A percentile compares a stretch with the other conserved stretches of the same genome.
Evolutionary conservation across 1,140 invertebrate species (phyloP).

Genomic region (Danaus plexippus): DNA sequence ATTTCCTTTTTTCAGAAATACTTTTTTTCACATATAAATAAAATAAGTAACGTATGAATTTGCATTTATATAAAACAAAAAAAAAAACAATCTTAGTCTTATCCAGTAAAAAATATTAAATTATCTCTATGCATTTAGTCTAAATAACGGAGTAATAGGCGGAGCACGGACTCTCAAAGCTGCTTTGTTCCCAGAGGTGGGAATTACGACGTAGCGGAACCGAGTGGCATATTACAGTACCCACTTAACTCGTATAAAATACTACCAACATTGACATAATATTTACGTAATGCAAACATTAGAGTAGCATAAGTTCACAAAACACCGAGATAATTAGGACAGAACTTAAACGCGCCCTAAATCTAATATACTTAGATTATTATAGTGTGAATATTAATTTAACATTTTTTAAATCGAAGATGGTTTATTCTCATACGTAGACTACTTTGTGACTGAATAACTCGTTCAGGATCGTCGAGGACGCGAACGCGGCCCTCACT

Average conservation of each 20-base stretch:
- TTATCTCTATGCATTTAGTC: neutral
- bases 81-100: neutral
- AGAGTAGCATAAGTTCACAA: constrained; percentile 3
- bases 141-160: constrained; percentile 14
- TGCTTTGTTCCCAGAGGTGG: constrained; percentile 22
- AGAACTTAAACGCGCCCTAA: no score
- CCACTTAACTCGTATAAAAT: constrained; percentile 11
- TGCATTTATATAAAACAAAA: no score
- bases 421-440: constrained; percentile 22
- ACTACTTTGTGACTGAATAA: constrained; percentile 46
- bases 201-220: constrained; percentile 20
- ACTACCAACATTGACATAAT: neutral
- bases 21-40: no score
- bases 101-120: neutral
- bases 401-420: constrained; percentile 5
- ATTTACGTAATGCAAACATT: constrained; percentile 7
- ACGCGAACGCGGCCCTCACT: constrained; percentile 44
- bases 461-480: constrained; percentile 43
- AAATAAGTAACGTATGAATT: no score
- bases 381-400: no score
- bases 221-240: constrained; percentile 7
- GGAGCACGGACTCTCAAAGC: constrained; percentile 16
- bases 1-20: no score
- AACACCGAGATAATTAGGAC: no score
- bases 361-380: no score